Evolutionary conservation across 2,113 vertebrate genomes (phyloP).

Genomic region (Macquaria australasica): DNA sequence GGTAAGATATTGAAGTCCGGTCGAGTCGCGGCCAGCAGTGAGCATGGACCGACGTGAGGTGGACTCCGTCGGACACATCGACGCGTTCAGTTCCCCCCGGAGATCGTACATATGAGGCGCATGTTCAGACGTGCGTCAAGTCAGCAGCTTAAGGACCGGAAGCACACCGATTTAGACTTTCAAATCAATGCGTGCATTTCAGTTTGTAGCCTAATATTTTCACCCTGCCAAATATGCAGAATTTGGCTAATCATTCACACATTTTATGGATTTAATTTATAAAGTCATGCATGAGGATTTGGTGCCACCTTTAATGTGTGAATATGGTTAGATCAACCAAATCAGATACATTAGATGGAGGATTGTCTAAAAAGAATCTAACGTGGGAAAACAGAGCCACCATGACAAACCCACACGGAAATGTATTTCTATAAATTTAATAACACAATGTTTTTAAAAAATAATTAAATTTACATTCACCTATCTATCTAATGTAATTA

Average conservation of each 20-base stretch:
- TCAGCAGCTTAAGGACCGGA: not conserved
- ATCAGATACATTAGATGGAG: too few species aligned
- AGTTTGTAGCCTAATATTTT: not conserved
- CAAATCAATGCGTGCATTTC: slow-evolving; percentile 30
- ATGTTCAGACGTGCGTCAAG: not conserved
- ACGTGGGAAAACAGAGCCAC: not conserved
- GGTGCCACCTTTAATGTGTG: not conserved
- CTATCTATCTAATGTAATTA: not conserved
- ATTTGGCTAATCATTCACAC: not conserved
- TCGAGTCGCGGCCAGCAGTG: not conserved
- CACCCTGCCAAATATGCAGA: not conserved
- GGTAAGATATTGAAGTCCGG: not conserved
- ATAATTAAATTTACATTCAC: not conserved
- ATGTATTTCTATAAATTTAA: too few species aligned
- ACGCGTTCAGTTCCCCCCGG: not conserved
- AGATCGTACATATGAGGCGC: not conserved
- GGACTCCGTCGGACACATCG: slow-evolving; percentile 1
- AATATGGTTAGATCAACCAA: not conserved
- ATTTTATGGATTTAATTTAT: not conserved
- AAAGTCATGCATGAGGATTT: not conserved
- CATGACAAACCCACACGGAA: not conserved
- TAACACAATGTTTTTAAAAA: too few species aligned
- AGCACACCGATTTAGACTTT: not conserved
- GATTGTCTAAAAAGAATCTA: too few species aligned
- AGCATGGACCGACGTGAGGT: not conserved